Base-by-base conservation (phyloP, 2,888 invertebrate species). In the Trachelus stipa region DNA sequence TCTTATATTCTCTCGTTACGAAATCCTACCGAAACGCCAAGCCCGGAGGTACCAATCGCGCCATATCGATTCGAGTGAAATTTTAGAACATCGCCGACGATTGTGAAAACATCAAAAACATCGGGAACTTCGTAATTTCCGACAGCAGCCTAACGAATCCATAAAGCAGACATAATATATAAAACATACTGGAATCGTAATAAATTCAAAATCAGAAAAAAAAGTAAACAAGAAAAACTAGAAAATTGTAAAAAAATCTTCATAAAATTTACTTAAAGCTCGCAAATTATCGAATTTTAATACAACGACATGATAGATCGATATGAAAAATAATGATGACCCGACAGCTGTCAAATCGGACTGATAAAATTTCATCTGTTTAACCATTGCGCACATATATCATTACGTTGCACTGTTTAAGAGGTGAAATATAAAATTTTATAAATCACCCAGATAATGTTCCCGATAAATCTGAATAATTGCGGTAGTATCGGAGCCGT, bases 401-500 rank as follows among this genome's bases (percentile, higher is more conserved):
- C 40, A 2, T 1, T 23, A 1, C 9, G 23, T 56, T 56, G 23
- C 2, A 56, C 23, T 23, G 56, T 23, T 56, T 9, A 23, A 56
- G 23, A 56, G 23, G 23, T 56, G 2, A 23, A 9, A 56, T 23
- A 56, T 56, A 56, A 56, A 56, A 73, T 76, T 76, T 30, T 68
- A 34, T 73, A 40, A 76, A 76, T 76, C 73, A 34, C 6, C 68
- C 40, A 34, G 56, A 73, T 73, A 68, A 76, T 76, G 34, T 76
- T 73, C 37, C 40, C 76, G 73, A 76, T 76, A 40, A 76, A 76
- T 76, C 37, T 71, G 76, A 76, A 76, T 76, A 76, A 69, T 76
- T 76, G 76, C 71, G n/a, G 76, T 9, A 31, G 35, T 73, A 76
- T 69, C 37, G 40, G 71, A 34, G 35, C 75, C 30, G 33, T 34